phyloP scores from a whole-genome alignment of 2,888 invertebrate genomes.

The Linnaemya tessellans region DNA sequence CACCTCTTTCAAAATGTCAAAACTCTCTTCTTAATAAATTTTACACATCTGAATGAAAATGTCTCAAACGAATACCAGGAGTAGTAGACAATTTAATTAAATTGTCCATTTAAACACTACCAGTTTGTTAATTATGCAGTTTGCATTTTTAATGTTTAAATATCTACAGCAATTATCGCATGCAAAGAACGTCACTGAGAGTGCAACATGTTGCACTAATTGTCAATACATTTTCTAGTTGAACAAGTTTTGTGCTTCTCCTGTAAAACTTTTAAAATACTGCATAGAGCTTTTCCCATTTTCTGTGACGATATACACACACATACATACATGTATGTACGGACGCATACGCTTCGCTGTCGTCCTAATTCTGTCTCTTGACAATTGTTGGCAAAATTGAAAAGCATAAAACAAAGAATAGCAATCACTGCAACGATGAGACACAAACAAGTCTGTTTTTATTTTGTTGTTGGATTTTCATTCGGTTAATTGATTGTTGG shows the following conservation, averaged over 20 bases:
- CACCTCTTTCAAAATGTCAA: constrained; percentile 3
- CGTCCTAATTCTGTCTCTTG: constrained; percentile 35
- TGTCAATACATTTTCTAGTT: no score
- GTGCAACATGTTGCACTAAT: no score
- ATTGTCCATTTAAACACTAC: background rate
- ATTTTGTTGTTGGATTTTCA: constrained; percentile 3
- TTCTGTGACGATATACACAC: no score
- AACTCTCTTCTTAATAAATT: background rate
- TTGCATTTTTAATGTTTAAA: background rate
- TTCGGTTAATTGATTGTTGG: constrained; percentile 52
- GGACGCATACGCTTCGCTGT: background rate
- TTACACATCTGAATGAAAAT: background rate
- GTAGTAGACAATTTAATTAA: background rate
- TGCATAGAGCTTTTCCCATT: no score
- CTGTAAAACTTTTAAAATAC: no score
- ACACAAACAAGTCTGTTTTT: background rate
- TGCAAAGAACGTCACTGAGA: no score
- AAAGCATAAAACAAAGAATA: constrained; percentile 35
- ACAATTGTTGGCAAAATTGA: constrained; percentile 18
- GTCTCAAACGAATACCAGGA: background rate
- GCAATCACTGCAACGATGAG: constrained; percentile 15
- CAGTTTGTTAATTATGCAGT: background rate
- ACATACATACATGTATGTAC: no score
- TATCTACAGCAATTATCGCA: background rate
- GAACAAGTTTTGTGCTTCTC: no score